Conservation (phyloP, 1,140 invertebrate genomes). For the Potamilus streckersoni region DNA sequence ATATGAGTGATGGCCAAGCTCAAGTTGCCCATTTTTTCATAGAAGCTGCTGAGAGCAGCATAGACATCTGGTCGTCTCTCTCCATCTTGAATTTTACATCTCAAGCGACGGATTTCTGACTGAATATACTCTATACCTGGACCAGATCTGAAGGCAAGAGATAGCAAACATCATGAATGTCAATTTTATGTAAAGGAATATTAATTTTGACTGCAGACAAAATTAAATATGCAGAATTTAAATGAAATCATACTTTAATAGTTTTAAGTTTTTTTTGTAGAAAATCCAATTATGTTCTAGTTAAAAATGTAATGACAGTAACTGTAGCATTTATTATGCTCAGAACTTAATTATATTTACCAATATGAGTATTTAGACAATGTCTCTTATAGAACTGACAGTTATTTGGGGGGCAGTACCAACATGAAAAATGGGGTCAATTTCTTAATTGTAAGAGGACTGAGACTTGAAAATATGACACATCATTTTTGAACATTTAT, state of each 20-base stretch:
- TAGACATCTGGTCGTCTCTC: conserved; percentile 8
- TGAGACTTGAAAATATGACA: too few relatives aligned
- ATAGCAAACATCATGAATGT: background rate
- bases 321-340: too few relatives aligned
- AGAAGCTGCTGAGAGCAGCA: conserved; percentile 21
- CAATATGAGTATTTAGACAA: too few relatives aligned
- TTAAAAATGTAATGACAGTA: background rate
- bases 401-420: too few relatives aligned
- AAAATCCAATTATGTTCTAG: background rate
- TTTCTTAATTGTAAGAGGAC: too few relatives aligned
- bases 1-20: conserved; percentile 27
- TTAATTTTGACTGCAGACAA: background rate
- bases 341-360: too few relatives aligned
- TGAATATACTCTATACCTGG: conserved; percentile 23
- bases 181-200: background rate
- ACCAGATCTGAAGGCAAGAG: conserved; percentile 7
- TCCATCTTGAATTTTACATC: conserved; percentile 15
- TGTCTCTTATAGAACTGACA: too few relatives aligned
- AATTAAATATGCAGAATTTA: too few relatives aligned
- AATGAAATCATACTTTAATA: background rate
- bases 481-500: too few relatives aligned
- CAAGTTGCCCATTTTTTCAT: conserved; percentile 25
- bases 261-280: background rate
- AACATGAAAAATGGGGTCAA: too few relatives aligned
- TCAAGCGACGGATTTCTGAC: conserved; percentile 18